phyloP scores from a whole-genome alignment of 2,797 vertebrate species.

The Falco naumanni region DNA sequence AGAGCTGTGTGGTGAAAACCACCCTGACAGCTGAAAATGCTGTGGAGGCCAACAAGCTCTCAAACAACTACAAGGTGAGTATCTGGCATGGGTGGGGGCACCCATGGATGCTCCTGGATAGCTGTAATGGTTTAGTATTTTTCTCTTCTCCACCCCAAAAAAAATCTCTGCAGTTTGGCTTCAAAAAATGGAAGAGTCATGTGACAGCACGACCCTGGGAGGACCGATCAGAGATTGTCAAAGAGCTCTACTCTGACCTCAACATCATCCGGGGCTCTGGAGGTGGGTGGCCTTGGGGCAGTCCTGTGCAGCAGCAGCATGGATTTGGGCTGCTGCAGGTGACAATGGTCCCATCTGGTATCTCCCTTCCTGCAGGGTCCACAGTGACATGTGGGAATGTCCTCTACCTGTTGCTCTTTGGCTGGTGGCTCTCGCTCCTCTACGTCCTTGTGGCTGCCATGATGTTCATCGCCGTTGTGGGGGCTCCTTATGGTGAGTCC shows the following conservation, averaged over 20 bases:
- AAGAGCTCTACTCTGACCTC: constrained; percentile 91
- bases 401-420: constrained; percentile 85
- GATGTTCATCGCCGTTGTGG: constrained; percentile 85
- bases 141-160: too few relatives aligned
- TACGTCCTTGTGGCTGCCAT: constrained; percentile 79
- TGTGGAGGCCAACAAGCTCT: constrained; percentile 87
- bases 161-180: constrained; percentile 84
- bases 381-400: constrained; percentile 84
- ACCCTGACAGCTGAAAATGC: constrained; percentile 84
- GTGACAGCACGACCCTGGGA: constrained; percentile 87
- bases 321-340: background rate
- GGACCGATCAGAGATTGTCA: constrained; percentile 86
- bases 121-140: rapidly evolving
- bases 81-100: rapidly evolving
- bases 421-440: constrained; percentile 87
- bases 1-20: constrained; percentile 74
- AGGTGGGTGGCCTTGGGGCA: constrained; percentile 66
- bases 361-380: constrained; percentile 51
- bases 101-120: background rate
- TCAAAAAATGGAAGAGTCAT: constrained; percentile 94
- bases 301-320: rapidly evolving
- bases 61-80: constrained; percentile 87
- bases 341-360: rapidly evolving
- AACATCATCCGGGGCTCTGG: constrained; percentile 77
- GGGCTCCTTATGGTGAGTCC: constrained; percentile 82